Base-by-base conservation (phyloP, 2,113 vertebrate species). In the Tragelaphus buxtoni region DNA sequence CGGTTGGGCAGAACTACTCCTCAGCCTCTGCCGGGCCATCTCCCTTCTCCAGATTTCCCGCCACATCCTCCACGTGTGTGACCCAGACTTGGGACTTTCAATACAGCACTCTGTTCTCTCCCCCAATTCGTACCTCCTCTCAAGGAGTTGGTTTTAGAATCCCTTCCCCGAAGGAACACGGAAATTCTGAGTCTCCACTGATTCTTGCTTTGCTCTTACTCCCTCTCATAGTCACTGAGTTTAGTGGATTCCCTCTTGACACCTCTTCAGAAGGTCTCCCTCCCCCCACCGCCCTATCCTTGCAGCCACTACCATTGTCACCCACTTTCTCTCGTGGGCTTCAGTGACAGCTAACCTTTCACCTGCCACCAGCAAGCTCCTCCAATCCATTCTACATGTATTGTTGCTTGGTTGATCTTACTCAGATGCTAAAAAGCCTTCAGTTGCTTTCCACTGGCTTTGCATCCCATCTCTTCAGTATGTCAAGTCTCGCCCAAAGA, bases 121-220 rank as follows among this genome's bases (percentile, higher is more conserved):
- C 35, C 8, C 58, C 49, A 16, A 56, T 56, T 39, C 16, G 3
- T 7, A 58, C 77, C 3, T 51, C 42, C 13, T 95, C 88, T 22
- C 32, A 9, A 5, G 65, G 39, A 32, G 12, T 79, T 0, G 0
- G 0, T 13, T 56, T 47, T 35, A 53, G 55, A 88, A 55, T 77
- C 76, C 35, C 24, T 45, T 76, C 32, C 0, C 32, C 0, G 1
- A 65, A 30, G 35, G 49, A 55, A 30, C 56, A 24, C 0, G 11
- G 11, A 56, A 47, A 85, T 35, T 24, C 53, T 3, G 79, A 45
- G 39, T 47, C 10, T 16, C 55, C 69, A 28, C 18, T 49, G 47
- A 91, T 22, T 65, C n/a, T 28, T 9, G n/a, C 74, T 65, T 39
- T 85, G 56, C 49, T 85, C 58, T 87, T 35, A 45, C 47, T 18